Base-by-base conservation (phyloP, 1,140 invertebrate genomes). In the Drosophila malerkotliana region DNA sequence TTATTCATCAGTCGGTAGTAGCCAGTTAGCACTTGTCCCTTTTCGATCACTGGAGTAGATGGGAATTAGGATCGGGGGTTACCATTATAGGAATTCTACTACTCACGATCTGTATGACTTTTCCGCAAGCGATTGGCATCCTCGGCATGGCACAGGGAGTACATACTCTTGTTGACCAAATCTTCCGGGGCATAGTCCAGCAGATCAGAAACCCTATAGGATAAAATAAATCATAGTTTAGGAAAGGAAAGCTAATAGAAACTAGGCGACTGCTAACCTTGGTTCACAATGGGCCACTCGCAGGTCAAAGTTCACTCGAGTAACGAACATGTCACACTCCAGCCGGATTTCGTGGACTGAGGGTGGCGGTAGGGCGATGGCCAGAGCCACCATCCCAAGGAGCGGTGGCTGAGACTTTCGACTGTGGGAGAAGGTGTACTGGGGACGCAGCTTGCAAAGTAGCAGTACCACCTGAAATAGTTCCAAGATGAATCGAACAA, bases 1-100 rank as follows among this genome's bases (percentile, higher is more conserved):
- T 98, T 98, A 92, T 98, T 99, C 95, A 99, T 98, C 73, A 99
- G 85, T 85, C 98, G 94, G 92, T 98, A 99, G 92, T 99, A 99
- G 91, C 98, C 97, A 5, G 97, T 98, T 92, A 99, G 93, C 26
- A 99, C 97, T 93, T 99, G 98, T 4, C 98, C 98, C 93, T 99
- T 99, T 91, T 97, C 95, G 81, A 99, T 96, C 91, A 99, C 98
- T 99, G 93, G 0, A 64, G 94, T 95, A 24, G 10, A 15, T 21
- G 4, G 5, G 8, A 8, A 5, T 18, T 15, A 18, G 6, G 4
- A 15, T 14, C 8, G 14, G 5, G 5, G 18, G 21, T 44, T 44
- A 44, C 8, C 0, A 32, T 30, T 6, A 32, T 1, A 3, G 3
- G 9, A 2, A 3, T 2, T 32, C 0, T 32, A 8, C 3, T 45